Evolutionary conservation across 1,140 invertebrate species (phyloP).

Genomic region (Monochamus saltuarius): DNA sequence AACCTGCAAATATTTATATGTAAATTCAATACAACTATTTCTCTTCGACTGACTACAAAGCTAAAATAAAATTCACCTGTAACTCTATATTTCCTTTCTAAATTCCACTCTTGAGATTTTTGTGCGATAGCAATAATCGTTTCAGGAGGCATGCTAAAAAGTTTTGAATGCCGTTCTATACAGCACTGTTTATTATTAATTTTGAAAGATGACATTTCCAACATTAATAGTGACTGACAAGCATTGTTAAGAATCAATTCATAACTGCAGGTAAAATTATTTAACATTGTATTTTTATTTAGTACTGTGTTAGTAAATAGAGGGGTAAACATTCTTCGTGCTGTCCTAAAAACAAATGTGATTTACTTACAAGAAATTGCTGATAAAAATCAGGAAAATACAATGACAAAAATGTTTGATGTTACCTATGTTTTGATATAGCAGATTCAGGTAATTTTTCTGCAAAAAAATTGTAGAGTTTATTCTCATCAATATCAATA

Average conservation of each 20-base stretch:
- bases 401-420: background rate
- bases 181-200: conserved; percentile 1
- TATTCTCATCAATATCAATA: background rate
- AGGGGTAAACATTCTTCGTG: too few relatives aligned
- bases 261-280: background rate
- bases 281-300: background rate
- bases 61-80: too few relatives aligned
- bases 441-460: conserved; percentile 5
- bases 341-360: too few relatives aligned
- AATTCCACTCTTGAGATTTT: background rate
- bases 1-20: too few relatives aligned
- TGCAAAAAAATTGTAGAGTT: background rate
- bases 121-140: background rate
- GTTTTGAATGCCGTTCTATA: background rate
- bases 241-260: conserved; percentile 9
- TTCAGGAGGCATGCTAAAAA: background rate
- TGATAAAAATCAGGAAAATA: conserved; percentile 2
- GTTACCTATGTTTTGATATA: conserved; percentile 1
- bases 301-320: background rate
- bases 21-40: too few relatives aligned
- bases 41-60: too few relatives aligned
- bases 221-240: conserved; percentile 1
- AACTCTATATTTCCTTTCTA: conserved; percentile 11
- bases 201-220: background rate
- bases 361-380: too few relatives aligned